A percentile compares a stretch with the other conserved stretches of the same genome.
These are phyloP conservation scores for Trichacis sp. DNA, from an alignment of 2,888 invertebrate species.

Conservation along the genomic window DNA sequence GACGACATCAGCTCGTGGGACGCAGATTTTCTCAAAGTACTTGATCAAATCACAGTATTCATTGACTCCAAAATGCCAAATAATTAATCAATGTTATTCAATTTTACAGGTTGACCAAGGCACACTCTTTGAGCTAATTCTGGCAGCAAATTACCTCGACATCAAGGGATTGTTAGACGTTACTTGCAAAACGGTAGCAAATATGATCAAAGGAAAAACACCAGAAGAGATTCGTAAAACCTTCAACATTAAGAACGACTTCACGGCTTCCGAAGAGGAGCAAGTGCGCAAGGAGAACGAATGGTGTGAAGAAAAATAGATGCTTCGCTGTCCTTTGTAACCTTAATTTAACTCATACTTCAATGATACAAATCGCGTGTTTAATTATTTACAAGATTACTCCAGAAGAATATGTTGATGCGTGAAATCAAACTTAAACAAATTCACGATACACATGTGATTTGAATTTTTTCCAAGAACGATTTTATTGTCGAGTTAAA, in stretches of 20 bases:
- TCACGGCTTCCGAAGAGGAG: slow-evolving; percentile 95
- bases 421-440: too few species aligned
- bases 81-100: too few species aligned
- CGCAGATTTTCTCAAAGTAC: slow-evolving; percentile 92
- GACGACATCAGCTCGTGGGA: slow-evolving; percentile 99
- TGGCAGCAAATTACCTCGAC: slow-evolving; percentile 97
- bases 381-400: too few species aligned
- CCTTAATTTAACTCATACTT: neutral
- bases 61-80: too few species aligned
- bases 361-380: too few species aligned
- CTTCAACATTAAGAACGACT: slow-evolving; percentile 97
- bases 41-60: neutral
- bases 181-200: slow-evolving; percentile 97
- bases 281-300: slow-evolving; percentile 97
- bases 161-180: slow-evolving; percentile 96
- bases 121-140: slow-evolving; percentile 93
- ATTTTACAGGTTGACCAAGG: slow-evolving; percentile 86
- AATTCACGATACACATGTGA: too few species aligned
- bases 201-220: slow-evolving; percentile 99
- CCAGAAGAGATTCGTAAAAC: slow-evolving; percentile 97
- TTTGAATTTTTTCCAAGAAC: too few species aligned
- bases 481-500: too few species aligned
- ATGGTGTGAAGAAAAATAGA: slow-evolving; percentile 91
- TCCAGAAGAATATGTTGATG: too few species aligned
- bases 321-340: neutral